These are phyloP conservation scores for Phymorhynchus buccinoides DNA, from an alignment of 1,140 invertebrate genomes.

Conservation along the genomic window DNA sequence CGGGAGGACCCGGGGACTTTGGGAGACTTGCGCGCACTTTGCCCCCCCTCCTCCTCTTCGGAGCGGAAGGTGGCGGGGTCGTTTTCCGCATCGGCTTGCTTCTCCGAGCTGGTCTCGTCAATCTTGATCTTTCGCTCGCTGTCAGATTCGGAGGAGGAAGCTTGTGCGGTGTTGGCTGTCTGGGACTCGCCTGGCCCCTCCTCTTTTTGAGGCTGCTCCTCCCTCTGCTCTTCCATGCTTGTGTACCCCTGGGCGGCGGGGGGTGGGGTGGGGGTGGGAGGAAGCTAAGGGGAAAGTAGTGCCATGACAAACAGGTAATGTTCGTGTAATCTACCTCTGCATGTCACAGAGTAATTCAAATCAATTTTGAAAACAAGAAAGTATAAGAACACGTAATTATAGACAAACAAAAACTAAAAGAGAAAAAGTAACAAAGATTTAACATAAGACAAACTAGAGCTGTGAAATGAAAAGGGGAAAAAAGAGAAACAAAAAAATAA, in stretches of 20 bases:
- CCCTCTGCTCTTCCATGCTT: constrained; percentile 7
- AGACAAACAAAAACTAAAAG: not conserved
- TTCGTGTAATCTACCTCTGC: not conserved
- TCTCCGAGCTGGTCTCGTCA: constrained; percentile 46
- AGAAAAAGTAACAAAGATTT: not conserved
- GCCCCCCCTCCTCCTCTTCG: not conserved
- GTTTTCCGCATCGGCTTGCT: constrained; percentile 28
- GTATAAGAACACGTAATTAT: not conserved
- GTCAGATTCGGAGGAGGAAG: constrained; percentile 34
- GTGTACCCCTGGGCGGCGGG: not conserved
- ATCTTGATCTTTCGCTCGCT: constrained; percentile 49
- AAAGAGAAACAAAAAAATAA: too few species aligned
- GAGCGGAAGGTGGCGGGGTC: not conserved
- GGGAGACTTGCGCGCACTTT: constrained; percentile 20
- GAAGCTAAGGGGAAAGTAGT: not conserved
- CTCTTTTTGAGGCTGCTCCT: not conserved
- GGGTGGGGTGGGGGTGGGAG: not conserved
- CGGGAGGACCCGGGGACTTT: constrained; percentile 18
- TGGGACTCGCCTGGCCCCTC: not conserved
- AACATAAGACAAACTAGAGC: not conserved
- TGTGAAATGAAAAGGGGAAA: too few species aligned
- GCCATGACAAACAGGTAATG: not conserved
- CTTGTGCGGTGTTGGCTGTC: not conserved
- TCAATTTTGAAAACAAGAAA: not conserved
- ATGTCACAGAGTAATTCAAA: not conserved